These are phyloP conservation scores for Keiferia lycopersicella DNA, from an alignment of 2,888 invertebrate species.

Conservation along the genomic window DNA sequence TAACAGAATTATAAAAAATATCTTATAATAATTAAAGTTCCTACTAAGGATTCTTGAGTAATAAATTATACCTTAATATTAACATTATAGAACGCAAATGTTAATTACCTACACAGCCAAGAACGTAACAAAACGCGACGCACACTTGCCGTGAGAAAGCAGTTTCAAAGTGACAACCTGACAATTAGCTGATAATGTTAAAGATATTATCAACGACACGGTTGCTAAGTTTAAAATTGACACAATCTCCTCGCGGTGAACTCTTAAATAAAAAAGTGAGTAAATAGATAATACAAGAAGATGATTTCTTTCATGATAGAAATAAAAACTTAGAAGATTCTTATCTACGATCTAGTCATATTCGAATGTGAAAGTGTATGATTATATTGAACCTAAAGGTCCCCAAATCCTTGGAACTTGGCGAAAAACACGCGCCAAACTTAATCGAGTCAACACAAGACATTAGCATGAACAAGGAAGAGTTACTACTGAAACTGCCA, in stretches of 20 bases:
- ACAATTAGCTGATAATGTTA: constrained; percentile 2
- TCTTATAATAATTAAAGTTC: no score
- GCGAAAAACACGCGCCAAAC: background rate
- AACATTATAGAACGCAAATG: no score
- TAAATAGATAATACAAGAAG: background rate
- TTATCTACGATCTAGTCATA: no score
- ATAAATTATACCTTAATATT: no score
- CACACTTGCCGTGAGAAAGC: constrained; percentile 1
- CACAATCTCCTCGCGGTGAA: background rate
- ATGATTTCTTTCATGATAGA: no score
- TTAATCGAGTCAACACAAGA: constrained; percentile 31
- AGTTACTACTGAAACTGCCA: constrained; percentile 42
- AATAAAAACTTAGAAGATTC: no score
- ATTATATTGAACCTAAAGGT: background rate
- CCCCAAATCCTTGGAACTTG: background rate
- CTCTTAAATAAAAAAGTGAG: background rate
- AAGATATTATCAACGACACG: constrained; percentile 1
- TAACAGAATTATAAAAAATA: no score
- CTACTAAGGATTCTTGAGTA: no score
- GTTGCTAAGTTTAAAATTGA: background rate
- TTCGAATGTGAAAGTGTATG: no score
- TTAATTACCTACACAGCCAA: background rate
- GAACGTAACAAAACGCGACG: background rate
- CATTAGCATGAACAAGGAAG: constrained; percentile 39
- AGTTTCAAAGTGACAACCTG: background rate